Evolutionary conservation across 2,888 invertebrate genomes (phyloP).

Genomic region (Zhuqinia jingwanae): DNA sequence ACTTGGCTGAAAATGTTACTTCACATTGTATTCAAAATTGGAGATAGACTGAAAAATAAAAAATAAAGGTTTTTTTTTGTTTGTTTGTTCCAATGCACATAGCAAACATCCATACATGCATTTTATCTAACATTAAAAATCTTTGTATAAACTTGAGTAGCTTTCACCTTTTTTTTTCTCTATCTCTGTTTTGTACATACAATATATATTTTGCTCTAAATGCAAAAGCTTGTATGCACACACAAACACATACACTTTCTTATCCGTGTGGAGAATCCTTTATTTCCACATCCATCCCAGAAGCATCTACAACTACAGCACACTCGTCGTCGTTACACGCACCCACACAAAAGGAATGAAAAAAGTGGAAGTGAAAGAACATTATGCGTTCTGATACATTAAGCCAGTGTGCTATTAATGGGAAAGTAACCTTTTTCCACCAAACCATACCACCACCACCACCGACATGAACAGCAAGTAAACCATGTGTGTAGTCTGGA

Average conservation of each 20-base stretch:
- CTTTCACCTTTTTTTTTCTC: no score
- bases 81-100: no score
- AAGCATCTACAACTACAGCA: no score
- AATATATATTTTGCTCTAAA: constrained; percentile 20
- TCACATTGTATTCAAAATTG: no score
- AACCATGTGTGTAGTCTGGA: not conserved
- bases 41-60: no score
- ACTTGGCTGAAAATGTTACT: not conserved
- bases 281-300: constrained; percentile 48
- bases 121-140: constrained; percentile 20
- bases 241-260: not conserved
- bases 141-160: no score
- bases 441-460: not conserved
- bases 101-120: no score
- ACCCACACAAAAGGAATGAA: constrained; percentile 41
- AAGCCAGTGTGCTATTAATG: constrained; percentile 68
- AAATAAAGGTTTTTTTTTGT: no score
- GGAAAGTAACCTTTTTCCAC: constrained; percentile 57
- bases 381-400: constrained; percentile 75
- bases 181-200: not conserved
- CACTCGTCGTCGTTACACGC: constrained; percentile 13
- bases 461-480: not conserved
- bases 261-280: constrained; percentile 38
- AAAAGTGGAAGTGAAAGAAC: constrained; percentile 63
- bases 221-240: constrained; percentile 1